Base-by-base conservation (phyloP, 2,888 invertebrate genomes). In the Cheilosia pagana region DNA sequence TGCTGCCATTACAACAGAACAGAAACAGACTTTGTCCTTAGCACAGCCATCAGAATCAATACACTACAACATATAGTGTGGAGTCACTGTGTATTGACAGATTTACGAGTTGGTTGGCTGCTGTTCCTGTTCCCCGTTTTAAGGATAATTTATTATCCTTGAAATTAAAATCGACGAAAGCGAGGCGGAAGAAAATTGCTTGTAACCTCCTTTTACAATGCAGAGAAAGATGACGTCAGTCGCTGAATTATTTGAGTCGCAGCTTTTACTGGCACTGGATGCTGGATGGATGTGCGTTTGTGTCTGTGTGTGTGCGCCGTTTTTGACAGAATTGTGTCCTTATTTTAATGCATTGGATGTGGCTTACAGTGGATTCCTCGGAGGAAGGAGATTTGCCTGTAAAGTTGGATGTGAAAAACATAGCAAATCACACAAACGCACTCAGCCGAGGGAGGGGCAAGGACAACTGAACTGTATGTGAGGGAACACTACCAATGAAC, bases 111-210 rank as follows among this genome's bases (percentile, higher is more conserved):
- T 57, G 45, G 50, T 50, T 50, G 23, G 50, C 48, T 48, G 50
- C 50, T 23, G 50, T 21, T 48, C 68, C 59, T 63, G 5, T 16
- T 45, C 43, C 2, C 43, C 7, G 43, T 68, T 68, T 83, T 65
- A 74, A 74, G 78, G 78, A 83, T 78, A 83, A 83, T 78, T 83
- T 83, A 83, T 78, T 78, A 78, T 83, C 70, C 53, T 70, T 78
- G 68, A 70, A 78, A 83, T 83, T 74, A 70, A 78, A 83, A 70
- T 78, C 72, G 55, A 62, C 25, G 14, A 52, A 78, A 53, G 35
- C 6, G 23, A 50, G 31, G 19, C 23, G 10, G n/a, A n/a, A 4
- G 43, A 23, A 25, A 31, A 19, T n/a, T 25, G 7, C 14, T 8
- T 23, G 53, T 50, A 25, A 14, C 45, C 25, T 65, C 10, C 25